phyloP scores from a whole-genome alignment of 2,888 invertebrate species.

The Entomobrya proxima region DNA sequence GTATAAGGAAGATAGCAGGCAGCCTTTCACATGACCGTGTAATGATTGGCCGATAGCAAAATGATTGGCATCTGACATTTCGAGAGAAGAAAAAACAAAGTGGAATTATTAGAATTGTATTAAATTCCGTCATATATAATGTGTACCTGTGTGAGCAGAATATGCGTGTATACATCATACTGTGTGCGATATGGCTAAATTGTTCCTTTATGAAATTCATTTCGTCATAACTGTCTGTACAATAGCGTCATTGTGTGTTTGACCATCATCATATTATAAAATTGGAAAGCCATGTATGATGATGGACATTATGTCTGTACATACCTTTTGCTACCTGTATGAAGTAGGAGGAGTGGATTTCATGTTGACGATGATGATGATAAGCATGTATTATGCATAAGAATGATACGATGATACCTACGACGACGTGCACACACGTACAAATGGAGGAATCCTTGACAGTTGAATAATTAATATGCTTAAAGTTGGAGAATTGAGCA shows the following conservation, averaged over 20 bases:
- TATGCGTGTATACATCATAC: neutral
- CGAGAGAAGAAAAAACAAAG: neutral
- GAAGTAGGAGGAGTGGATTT: conserved; percentile 1
- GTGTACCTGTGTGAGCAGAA: neutral
- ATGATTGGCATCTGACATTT: conserved; percentile 48
- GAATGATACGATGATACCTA: conserved; percentile 43
- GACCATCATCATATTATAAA: neutral
- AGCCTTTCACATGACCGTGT: too few species aligned
- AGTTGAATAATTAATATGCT: conserved; percentile 26
- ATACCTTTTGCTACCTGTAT: neutral
- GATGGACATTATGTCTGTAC: neutral
- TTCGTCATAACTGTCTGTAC: conserved; percentile 6
- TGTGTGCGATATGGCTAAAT: neutral
- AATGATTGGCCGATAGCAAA: too few species aligned
- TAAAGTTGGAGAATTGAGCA: conserved; percentile 19
- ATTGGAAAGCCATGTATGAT: neutral
- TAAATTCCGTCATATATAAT: neutral
- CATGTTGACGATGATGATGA: conserved; percentile 11
- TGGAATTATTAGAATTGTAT: conserved; percentile 19
- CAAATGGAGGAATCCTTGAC: conserved; percentile 10
- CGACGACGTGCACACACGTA: neutral
- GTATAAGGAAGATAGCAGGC: too few species aligned
- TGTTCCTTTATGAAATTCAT: conserved; percentile 9
- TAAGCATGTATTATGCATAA: too few species aligned
- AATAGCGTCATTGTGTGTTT: conserved; percentile 19